Conservation (phyloP, 1,140 invertebrate species). For the Rhopalosiphum maidis region DNA sequence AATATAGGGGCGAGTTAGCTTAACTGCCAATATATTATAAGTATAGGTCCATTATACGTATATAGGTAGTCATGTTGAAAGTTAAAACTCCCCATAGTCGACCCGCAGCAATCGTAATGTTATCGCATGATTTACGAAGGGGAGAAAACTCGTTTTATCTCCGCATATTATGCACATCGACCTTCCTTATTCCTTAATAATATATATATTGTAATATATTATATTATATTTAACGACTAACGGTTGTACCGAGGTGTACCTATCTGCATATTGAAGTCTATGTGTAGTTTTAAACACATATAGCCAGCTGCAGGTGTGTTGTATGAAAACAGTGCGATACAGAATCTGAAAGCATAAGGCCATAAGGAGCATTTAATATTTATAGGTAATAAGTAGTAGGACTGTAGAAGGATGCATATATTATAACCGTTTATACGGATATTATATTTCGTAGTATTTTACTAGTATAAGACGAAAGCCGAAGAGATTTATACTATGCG, state of each 20-base stretch:
- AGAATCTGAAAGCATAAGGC: not conserved
- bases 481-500: not conserved
- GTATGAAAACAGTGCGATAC: not conserved
- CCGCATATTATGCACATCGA: not conserved
- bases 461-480: not conserved
- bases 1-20: not conserved
- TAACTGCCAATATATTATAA: not conserved
- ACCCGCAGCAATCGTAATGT: not conserved
- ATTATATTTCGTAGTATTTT: not conserved
- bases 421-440: not conserved
- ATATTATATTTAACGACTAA: not conserved
- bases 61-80: not conserved
- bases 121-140: not conserved
- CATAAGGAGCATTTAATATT: too few relatives aligned
- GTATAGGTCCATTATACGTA: not conserved
- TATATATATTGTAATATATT: not conserved
- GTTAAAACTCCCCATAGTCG: not conserved
- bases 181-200: not conserved
- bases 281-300: not conserved
- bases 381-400: too few relatives aligned
- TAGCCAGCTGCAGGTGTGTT: not conserved
- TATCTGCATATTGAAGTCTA: not conserved
- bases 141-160: slow-evolving; percentile 7
- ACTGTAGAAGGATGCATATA: too few relatives aligned
- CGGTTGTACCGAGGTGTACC: not conserved